phyloP scores from a whole-genome alignment of 2,888 invertebrate genomes.

The Andrena chrysosceles region DNA sequence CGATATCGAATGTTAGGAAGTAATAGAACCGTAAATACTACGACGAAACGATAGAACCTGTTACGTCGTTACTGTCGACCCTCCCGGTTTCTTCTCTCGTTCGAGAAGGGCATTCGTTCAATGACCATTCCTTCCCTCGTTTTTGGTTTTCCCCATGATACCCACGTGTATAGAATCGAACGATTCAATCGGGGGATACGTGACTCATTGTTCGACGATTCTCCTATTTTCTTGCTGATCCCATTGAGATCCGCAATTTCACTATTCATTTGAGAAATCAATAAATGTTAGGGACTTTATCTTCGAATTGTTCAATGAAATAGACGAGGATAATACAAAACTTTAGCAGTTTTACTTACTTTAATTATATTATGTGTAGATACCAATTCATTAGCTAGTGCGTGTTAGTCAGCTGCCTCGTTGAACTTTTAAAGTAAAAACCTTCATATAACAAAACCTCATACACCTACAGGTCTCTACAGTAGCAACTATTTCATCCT shows the following conservation, averaged over 20 bases:
- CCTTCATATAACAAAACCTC: too few relatives aligned
- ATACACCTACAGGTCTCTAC: too few relatives aligned
- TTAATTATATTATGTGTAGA: neutral
- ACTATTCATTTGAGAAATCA: neutral
- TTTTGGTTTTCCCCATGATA: neutral
- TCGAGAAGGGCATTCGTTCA: slow-evolving; percentile 11
- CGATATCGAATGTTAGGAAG: slow-evolving; percentile 35
- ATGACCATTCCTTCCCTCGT: slow-evolving; percentile 11
- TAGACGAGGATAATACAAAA: neutral
- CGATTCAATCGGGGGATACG: slow-evolving; percentile 24
- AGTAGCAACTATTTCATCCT: too few relatives aligned
- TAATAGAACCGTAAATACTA: slow-evolving; percentile 70
- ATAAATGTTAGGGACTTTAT: neutral
- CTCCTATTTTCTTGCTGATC: slow-evolving; percentile 4
- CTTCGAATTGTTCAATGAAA: neutral
- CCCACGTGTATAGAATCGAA: slow-evolving; percentile 15
- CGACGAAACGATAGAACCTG: slow-evolving; percentile 69
- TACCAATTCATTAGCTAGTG: neutral
- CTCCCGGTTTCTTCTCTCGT: slow-evolving; percentile 2
- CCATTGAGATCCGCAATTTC: neutral
- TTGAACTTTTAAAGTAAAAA: too few relatives aligned
- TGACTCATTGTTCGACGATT: slow-evolving; percentile 13
- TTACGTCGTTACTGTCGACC: slow-evolving; percentile 60
- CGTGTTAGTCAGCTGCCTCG: neutral
- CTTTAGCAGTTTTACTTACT: neutral